phyloP scores from a whole-genome alignment of 64 coral and sea anemone genomes.

The Stichodactyla helianthus region DNA sequence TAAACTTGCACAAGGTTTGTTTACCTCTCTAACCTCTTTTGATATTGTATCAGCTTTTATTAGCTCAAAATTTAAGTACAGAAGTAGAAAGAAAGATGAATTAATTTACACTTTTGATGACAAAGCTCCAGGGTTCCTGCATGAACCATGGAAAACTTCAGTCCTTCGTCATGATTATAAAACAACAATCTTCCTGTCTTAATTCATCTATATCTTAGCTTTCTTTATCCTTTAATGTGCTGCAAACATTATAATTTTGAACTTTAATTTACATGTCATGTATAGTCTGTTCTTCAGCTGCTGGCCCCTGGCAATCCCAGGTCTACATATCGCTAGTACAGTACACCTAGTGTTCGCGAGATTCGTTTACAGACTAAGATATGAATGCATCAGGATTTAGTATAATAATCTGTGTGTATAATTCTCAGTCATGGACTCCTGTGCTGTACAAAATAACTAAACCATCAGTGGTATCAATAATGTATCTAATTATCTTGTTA shows the following conservation, averaged over 20 bases:
- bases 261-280: not conserved
- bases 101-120: not conserved
- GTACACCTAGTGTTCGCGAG: not conserved
- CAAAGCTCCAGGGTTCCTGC: not conserved
- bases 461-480: not conserved
- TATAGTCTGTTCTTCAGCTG: too few species aligned
- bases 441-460: not conserved
- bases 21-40: not conserved
- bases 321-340: too few species aligned
- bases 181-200: not conserved
- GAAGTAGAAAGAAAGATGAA: not conserved
- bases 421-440: too few species aligned
- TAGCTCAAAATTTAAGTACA: not conserved
- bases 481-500: not conserved
- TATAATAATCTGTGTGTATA: too few species aligned
- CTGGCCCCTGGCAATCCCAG: too few species aligned
- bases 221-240: not conserved
- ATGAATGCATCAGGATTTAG: too few species aligned
- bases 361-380: not conserved
- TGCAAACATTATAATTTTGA: not conserved
- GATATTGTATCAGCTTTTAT: not conserved
- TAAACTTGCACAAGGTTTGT: not conserved
- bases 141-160: not conserved
- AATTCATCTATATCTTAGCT: not conserved
- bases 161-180: not conserved